Conservation (phyloP, 2,113 vertebrate genomes). For the Engraulis encrasicolus region DNA sequence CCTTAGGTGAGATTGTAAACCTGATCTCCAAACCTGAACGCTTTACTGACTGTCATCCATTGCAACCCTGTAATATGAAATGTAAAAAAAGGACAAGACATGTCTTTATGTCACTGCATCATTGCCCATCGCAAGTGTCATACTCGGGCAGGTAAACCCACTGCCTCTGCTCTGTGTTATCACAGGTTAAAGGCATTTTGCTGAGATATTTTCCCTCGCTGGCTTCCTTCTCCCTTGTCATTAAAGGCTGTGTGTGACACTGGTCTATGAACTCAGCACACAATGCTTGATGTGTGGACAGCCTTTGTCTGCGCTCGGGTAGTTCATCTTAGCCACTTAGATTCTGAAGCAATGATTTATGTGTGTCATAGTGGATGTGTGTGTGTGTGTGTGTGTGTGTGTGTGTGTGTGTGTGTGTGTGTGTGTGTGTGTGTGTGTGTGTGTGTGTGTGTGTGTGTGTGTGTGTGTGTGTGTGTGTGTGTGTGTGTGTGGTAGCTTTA, state of each 20-base stretch:
- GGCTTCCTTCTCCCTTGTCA: not conserved
- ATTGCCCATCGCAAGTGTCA: not conserved
- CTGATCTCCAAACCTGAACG: too few species aligned
- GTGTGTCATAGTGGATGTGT: conserved; percentile 58
- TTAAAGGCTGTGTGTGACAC: not conserved
- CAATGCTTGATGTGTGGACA: not conserved
- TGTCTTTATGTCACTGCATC: not conserved
- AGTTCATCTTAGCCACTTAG: conserved; percentile 76
- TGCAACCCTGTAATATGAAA: not conserved
- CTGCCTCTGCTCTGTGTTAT: not conserved
- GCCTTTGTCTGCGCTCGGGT: conserved; percentile 52
- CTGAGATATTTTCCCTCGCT: not conserved
- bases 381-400: conserved; percentile 66
- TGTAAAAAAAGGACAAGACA: not conserved
- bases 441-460: conserved; percentile 1
- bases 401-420: conserved; percentile 61
- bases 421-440: not conserved
- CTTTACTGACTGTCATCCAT: too few species aligned
- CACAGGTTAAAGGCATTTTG: not conserved
- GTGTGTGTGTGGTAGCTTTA: not conserved
- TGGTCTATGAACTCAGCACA: not conserved
- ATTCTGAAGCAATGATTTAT: conserved; percentile 68
- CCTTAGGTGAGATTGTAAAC: too few species aligned
- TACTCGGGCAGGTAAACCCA: not conserved
- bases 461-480: not conserved